Conservation (phyloP, 2,113 vertebrate species). For the Tonatia bakeri region DNA sequence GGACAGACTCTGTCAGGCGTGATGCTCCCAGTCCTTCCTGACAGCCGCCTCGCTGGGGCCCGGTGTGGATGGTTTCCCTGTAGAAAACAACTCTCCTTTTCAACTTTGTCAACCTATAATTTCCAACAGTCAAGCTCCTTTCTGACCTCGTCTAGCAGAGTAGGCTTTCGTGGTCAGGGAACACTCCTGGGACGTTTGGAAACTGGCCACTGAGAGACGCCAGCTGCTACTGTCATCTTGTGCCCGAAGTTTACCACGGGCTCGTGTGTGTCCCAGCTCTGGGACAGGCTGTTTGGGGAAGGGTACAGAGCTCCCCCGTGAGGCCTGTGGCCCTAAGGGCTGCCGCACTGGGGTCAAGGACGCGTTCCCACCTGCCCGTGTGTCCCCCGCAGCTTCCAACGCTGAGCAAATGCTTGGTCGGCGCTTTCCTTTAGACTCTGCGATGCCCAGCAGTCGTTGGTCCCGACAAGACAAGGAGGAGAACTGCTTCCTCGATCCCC, state of each 20-base stretch:
- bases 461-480: no score
- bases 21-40: fast-evolving
- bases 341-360: neutral
- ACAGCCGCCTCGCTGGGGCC: fast-evolving
- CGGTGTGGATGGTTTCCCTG: neutral
- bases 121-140: neutral
- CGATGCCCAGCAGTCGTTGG: neutral
- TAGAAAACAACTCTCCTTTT: neutral
- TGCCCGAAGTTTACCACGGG: neutral
- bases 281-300: neutral
- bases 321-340: neutral
- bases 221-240: neutral
- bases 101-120: no score
- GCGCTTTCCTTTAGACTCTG: neutral
- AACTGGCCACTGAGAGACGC: neutral
- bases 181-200: neutral
- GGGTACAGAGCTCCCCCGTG: neutral
- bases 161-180: no score
- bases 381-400: neutral
- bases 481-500: no score
- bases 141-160: neutral
- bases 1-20: neutral
- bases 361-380: neutral
- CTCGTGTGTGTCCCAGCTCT: no score
- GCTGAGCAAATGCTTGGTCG: neutral